Conservation (phyloP, 1,140 invertebrate genomes). For the Hyphantria cunea region DNA sequence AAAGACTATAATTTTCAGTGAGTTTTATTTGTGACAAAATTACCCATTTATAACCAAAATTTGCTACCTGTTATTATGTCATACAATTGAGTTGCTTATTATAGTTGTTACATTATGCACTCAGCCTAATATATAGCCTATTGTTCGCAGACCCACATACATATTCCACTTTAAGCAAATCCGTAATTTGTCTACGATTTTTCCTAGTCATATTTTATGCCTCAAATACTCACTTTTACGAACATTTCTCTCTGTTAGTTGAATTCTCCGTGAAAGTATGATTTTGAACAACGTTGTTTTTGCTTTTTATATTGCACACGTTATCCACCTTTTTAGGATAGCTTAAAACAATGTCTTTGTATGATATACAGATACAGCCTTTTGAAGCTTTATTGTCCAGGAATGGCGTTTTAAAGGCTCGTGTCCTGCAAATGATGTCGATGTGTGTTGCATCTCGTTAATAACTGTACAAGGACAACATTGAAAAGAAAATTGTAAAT, state of each 20-base stretch:
- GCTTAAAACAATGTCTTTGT: too few species aligned
- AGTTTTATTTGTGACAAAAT: not conserved
- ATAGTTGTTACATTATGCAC: constrained; percentile 6
- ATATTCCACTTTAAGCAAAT: not conserved
- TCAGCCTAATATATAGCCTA: constrained; percentile 16
- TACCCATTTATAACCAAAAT: constrained; percentile 8
- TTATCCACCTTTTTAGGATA: too few species aligned
- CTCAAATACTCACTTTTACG: not conserved
- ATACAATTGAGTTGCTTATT: constrained; percentile 4
- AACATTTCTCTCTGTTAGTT: not conserved
- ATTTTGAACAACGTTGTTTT: too few species aligned
- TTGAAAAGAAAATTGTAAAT: too few species aligned
- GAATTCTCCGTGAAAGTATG: not conserved
- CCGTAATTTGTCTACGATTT: not conserved
- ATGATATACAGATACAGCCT: too few species aligned
- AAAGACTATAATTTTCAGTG: too few species aligned
- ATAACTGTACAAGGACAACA: too few species aligned
- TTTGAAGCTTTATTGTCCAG: too few species aligned
- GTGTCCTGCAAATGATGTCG: too few species aligned
- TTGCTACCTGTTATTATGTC: constrained; percentile 5
- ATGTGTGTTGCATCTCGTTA: too few species aligned
- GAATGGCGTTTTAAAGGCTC: too few species aligned
- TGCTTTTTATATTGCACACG: too few species aligned
- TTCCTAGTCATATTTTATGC: not conserved
- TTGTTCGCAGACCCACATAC: constrained; percentile 8